Conservation (phyloP, 2,113 vertebrate genomes). For the Eonycteris spelaea region DNA sequence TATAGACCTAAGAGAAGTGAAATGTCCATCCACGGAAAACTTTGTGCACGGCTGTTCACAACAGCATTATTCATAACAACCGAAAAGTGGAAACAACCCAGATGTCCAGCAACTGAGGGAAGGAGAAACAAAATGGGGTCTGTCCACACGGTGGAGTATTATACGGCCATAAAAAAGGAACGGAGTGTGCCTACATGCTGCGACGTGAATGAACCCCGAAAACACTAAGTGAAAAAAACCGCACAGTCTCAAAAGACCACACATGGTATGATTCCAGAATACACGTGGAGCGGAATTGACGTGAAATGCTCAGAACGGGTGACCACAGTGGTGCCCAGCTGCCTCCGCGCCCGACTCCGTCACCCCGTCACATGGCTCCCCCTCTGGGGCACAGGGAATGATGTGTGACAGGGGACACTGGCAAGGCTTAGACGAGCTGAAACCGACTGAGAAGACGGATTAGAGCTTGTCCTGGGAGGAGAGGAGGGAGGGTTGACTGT, state of each 20-base stretch:
- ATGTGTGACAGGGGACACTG: not conserved
- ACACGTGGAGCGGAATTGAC: not conserved
- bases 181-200: not conserved
- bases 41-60: not conserved
- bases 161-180: not conserved
- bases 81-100: not conserved
- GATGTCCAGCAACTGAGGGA: not conserved
- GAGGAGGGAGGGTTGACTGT: not conserved
- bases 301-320: not conserved
- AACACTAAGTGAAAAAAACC: not conserved
- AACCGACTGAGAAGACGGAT: not conserved
- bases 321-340: not conserved
- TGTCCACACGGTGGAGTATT: not conserved
- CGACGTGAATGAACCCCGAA: not conserved
- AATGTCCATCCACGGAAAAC: not conserved
- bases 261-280: not conserved
- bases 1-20: not conserved
- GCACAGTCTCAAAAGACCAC: not conserved
- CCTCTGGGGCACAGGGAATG: conserved; percentile 15
- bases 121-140: not conserved
- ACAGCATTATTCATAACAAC: not conserved
- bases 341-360: not conserved
- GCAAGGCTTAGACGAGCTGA: not conserved
- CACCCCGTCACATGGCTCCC: conserved; percentile 17
- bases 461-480: not conserved